These are phyloP conservation scores for Trachemys scripta DNA, from an alignment of 2,113 vertebrate genomes.

Conservation along the genomic window DNA sequence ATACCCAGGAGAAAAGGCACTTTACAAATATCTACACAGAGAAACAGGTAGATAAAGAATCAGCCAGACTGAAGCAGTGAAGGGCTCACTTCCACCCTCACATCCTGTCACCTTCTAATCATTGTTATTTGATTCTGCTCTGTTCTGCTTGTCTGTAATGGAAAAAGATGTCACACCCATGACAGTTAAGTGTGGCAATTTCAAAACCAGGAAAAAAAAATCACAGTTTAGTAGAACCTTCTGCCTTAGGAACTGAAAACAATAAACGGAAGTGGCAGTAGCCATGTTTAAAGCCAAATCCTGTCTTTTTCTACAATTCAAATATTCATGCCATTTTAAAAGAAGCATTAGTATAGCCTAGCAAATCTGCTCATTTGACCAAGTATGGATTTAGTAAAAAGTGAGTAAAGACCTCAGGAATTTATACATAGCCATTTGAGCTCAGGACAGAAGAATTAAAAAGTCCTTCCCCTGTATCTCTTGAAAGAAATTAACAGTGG, in stretches of 20 bases:
- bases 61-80: neutral
- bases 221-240: neutral
- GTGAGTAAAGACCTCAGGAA: slow-evolving; percentile 27
- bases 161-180: neutral
- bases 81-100: slow-evolving; percentile 41
- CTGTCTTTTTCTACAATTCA: neutral
- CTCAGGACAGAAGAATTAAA: neutral
- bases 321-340: neutral
- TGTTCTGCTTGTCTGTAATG: neutral
- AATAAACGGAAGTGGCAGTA: slow-evolving; percentile 11
- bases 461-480: slow-evolving; percentile 15
- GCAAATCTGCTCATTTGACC: slow-evolving; percentile 47
- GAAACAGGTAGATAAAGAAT: neutral
- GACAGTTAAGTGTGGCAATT: neutral
- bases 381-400: neutral
- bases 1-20: neutral
- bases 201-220: neutral
- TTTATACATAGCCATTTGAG: slow-evolving; percentile 57
- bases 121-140: neutral
- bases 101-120: slow-evolving; percentile 42
- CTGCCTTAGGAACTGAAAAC: neutral
- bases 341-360: slow-evolving; percentile 19
- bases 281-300: slow-evolving; percentile 22
- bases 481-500: neutral
- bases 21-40: neutral